These are phyloP conservation scores for Zapornia atra DNA, from an alignment of 2,113 vertebrate genomes.

Conservation along the genomic window DNA sequence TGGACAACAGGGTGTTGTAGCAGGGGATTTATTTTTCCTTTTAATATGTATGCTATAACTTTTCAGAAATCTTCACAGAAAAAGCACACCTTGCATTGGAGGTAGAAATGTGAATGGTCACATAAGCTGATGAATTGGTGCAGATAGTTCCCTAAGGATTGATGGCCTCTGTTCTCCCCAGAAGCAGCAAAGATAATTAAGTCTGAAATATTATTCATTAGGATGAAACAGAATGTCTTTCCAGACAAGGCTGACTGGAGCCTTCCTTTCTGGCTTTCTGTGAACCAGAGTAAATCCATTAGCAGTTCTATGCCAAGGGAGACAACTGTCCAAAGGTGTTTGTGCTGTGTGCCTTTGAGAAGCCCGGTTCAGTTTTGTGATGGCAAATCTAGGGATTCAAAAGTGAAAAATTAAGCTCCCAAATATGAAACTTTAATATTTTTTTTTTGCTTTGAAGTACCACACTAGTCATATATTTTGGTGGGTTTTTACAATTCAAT, in stretches of 20 bases:
- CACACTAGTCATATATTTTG: not conserved
- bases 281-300: not conserved
- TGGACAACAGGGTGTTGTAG: not conserved
- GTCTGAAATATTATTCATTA: not conserved
- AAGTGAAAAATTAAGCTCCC: not conserved
- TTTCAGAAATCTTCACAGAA: not conserved
- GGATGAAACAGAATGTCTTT: not conserved
- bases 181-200: not conserved
- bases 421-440: not conserved
- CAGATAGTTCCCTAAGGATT: not conserved
- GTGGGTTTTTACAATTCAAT: not conserved
- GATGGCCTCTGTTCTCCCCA: not conserved
- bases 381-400: not conserved
- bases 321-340: rapidly evolving
- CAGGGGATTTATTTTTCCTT: not conserved
- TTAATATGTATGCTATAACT: not conserved
- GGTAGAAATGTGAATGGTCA: not conserved
- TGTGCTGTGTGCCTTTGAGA: not conserved
- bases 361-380: not conserved
- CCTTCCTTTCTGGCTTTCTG: not conserved
- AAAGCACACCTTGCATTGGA: not conserved
- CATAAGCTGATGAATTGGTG: rapidly evolving
- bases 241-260: not conserved
- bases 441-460: not conserved
- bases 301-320: not conserved